Evolutionary conservation across 2,113 vertebrate species (phyloP).

Genomic region (Acanthisitta chloris): DNA sequence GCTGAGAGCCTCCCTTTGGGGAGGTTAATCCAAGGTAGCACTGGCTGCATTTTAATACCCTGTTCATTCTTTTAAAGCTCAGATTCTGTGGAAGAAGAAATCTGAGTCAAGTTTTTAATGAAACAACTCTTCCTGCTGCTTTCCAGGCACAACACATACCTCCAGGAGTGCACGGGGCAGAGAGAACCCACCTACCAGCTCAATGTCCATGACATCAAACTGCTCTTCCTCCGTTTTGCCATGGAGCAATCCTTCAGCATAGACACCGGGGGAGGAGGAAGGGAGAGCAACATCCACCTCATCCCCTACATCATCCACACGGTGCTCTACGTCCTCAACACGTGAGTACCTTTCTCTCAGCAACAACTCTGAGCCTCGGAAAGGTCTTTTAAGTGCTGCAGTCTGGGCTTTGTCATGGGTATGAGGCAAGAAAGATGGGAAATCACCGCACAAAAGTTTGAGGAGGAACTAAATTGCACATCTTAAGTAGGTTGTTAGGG

Average conservation of each 20-base stretch:
- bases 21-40: not conserved
- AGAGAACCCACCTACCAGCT: slow-evolving; percentile 98
- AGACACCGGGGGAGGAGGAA: slow-evolving; percentile 92
- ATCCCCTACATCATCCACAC: slow-evolving; percentile 99
- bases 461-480: not conserved
- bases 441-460: not conserved
- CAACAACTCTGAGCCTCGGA: too few species aligned
- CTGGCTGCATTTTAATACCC: not conserved
- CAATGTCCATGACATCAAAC: slow-evolving; percentile 96
- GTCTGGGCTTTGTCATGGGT: accelerated
- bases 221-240: slow-evolving; percentile 95
- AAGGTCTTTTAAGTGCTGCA: not conserved
- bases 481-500: not conserved
- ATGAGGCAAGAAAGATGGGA: not conserved
- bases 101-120: not conserved
- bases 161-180: slow-evolving; percentile 97
- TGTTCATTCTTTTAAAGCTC: not conserved
- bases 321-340: slow-evolving; percentile 98
- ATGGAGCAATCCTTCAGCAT: slow-evolving; percentile 97
- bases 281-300: slow-evolving; percentile 99
- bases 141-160: slow-evolving; percentile 95
- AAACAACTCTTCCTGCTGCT: not conserved
- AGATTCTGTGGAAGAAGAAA: not conserved
- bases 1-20: not conserved
- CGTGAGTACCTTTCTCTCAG: slow-evolving; percentile 74